Base-by-base conservation (phyloP, 2,113 vertebrate species). In the Oryzias javanicus region DNA sequence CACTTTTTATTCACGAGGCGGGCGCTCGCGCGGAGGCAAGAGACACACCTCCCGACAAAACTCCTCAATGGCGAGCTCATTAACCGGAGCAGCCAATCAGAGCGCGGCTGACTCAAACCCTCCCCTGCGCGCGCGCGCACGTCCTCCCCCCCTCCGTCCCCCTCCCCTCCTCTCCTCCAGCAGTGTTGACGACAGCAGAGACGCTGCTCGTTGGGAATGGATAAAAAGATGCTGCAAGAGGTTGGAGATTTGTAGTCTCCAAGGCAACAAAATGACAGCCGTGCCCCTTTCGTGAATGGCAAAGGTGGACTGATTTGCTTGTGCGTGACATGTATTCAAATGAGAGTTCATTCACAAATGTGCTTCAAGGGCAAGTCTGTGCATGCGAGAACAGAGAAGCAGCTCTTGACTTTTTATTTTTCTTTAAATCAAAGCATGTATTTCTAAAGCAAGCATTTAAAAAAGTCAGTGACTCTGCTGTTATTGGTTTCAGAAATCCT, bases 1-100 rank as follows among this genome's bases (percentile, higher is more conserved):
- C 49, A 18, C 64, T 54, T 71, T 91, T 86, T 90, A 90, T 80
- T 20, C 19, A 2, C 49, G 81, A 85, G 89, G 89, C 88, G 90
- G 83, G 80, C 14, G 69, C 64, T 60, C 22, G 35, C 15, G 24
- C 64, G 1, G 10, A 35, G n/a, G 62, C 50, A 19, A 2, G 40
- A 65, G 80, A 77, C 82, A 87, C 90, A 67, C 88, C 72, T 40
- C 85, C 86, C 80, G 47, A 57, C 53, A 41, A 82, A 76, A 84
- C 84, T 76, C 67, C 55, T 91, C 88, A 90, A 91, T 88, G 90
- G 87, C 67, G 22, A 78, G 53, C 79, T 60, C 60, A 48, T 78
- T 62, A 64, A n/a, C 45, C 8, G 18, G 69, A 15, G 40, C 42
- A 67, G 53, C 90, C 90, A 88, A 89, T 90, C 81, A 76, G 55